Conservation (phyloP, 2,113 vertebrate species). For the Ceuthmochares aereus region DNA sequence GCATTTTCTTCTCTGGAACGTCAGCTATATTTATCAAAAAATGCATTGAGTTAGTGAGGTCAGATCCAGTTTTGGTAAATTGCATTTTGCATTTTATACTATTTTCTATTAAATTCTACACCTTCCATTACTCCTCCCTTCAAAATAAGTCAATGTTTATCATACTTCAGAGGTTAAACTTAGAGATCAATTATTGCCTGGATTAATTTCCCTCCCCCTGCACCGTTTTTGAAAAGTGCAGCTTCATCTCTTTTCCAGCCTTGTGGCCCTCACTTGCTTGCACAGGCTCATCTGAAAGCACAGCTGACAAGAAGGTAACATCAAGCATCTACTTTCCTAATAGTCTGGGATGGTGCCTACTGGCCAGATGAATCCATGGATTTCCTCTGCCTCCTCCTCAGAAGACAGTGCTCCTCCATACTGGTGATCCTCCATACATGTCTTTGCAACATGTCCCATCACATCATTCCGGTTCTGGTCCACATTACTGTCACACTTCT, state of each 20-base stretch:
- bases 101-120: background rate
- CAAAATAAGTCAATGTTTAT: background rate
- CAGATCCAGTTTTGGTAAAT: constrained; percentile 23
- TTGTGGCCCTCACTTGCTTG: background rate
- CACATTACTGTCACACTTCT: accelerated
- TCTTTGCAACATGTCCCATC: background rate
- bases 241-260: background rate
- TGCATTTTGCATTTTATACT: background rate
- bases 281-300: background rate
- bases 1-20: background rate
- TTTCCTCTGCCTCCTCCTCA: background rate
- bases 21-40: background rate
- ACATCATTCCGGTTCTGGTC: background rate
- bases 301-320: background rate
- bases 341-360: background rate
- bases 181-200: background rate
- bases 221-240: background rate
- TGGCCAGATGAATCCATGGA: background rate
- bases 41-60: background rate
- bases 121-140: background rate
- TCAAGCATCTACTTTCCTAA: background rate
- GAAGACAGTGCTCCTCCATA: background rate
- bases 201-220: background rate
- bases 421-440: accelerated
- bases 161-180: constrained; percentile 12